Evolutionary conservation across 2,113 vertebrate genomes (phyloP), one percentile per base, ranked within the genome.

Genomic region (Leptosomus discolor): DNA sequence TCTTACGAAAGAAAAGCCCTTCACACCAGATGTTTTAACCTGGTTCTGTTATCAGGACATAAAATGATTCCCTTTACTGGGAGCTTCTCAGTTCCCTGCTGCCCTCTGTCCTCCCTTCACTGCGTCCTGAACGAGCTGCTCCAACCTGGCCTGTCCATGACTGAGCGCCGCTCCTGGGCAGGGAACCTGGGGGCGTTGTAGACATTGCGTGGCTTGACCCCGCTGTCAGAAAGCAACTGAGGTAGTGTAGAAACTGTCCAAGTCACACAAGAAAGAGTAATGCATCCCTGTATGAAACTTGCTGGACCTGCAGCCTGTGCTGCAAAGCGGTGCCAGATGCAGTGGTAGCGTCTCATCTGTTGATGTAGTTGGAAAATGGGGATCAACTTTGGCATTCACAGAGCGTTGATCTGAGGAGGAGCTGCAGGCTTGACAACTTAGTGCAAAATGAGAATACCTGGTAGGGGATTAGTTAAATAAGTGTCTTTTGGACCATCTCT

Each of bases 81-180:
- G 57, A 81, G 30, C 21, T 88, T 30, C 51, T 64, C 13, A 1
- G 17, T 88, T 76, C 56, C 11, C 27, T 30, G 54, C 54, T 91
- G 48, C 32, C n/a, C 26, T 58, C 65, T 56, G 12, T 43, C 50
- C 46, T 80, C n/a, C 24, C 54, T 41, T 41, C 29, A 4, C 36
- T 29, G 17, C 26, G 24, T 84, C 45, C 34, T 79, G 85, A 83
- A 48, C 58, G 51, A 76, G 27, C 20, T 60, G 29, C 39, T 70
- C 18, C 36, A 53, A 18, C 12, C 24, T 0, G 2, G 16, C 64
- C 41, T 11, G 1, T 4, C 54, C 34, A 19, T 1, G 5, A 6
- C 21, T 12, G 21, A 71, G 21, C 58, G 36, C 22, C 4, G 2
- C 50, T 74, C 23, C 34, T 26, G 46, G 22, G 39, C 36, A 3